Evolutionary conservation across 1,140 invertebrate species (phyloP).

Genomic region (Trinorchestia longiramus): DNA sequence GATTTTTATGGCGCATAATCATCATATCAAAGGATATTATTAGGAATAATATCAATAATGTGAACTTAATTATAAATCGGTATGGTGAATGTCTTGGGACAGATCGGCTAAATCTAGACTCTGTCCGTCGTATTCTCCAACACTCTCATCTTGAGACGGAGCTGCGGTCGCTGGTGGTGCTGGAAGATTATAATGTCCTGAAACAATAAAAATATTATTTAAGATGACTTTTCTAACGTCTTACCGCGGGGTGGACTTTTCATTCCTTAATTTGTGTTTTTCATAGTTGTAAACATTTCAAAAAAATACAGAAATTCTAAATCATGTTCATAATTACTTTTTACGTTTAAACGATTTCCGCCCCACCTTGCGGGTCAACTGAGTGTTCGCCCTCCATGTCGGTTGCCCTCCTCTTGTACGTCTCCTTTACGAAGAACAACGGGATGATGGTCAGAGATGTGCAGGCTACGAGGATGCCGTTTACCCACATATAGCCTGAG

Average conservation of each 20-base stretch:
- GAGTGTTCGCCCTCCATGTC: conserved; percentile 39
- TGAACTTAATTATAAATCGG: neutral
- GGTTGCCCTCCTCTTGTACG: conserved; percentile 59
- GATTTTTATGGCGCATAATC: too few species aligned
- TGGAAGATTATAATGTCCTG: neutral
- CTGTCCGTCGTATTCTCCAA: neutral
- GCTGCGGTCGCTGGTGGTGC: too few species aligned
- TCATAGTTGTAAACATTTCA: too few species aligned
- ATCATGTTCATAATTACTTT: too few species aligned
- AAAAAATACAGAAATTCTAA: too few species aligned
- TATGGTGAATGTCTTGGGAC: neutral
- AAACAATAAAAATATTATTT: too few species aligned
- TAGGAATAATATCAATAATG: too few species aligned
- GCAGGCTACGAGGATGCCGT: conserved; percentile 69
- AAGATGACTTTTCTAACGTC: too few species aligned
- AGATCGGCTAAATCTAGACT: neutral
- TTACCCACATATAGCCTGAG: conserved; percentile 63
- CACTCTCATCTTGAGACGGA: neutral
- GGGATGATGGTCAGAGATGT: conserved; percentile 67
- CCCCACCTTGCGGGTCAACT: neutral
- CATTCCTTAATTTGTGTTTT: too few species aligned
- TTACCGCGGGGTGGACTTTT: too few species aligned
- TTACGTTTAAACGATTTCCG: too few species aligned
- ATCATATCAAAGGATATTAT: too few species aligned
- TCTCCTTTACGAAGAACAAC: conserved; percentile 62